Evolutionary conservation across 2,888 invertebrate species (phyloP), one percentile per base, ranked within the genome.

Genomic region (Boloria selene): DNA sequence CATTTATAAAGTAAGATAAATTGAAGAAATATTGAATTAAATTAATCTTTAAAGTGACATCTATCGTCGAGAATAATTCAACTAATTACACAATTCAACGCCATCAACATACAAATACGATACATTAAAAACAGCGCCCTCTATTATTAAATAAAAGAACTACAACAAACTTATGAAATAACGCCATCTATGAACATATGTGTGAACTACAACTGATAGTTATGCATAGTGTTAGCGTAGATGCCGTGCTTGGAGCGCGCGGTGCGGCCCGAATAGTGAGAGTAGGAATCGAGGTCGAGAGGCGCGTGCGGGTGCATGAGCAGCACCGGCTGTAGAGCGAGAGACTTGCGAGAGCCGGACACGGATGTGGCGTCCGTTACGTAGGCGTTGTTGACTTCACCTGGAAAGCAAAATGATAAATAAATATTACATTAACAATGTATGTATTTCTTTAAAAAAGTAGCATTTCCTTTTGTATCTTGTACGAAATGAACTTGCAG

Each of bases 321-420:
- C 59, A 98, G 90, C 10, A 98, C 97, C 2, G 98, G 97, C 85
- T 97, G 96, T 13, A 98, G 88, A 61, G 97, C 97, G 7, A 97
- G 91, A 0, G 97, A 97, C 84, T 97, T 97, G 64, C 97, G 93
- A 0, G 97, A 97, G 0, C 96, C 96, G 13, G 96, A 95, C 61
- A 97, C 94, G 73, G 97, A 97, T 72, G 96, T 96, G 31, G 95
- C 96, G 83, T 98, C 98, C 14, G 96, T 96, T 68, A 97, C 95
- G 85, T 96, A 97, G 7, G 96, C 97, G 77, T 96, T 95, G 90
- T 97, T 97, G 74, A 97, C 96, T 92, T 97, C 97, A 71, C 97
- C 97, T 97, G 88, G 13, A 93, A 84, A 10, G n/a, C 38, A 45
- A 13, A 52, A 44, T 10, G 2, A 16, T 55, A 52, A 38, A 51